A percentile compares a stretch with the other conserved stretches of the same genome.
These are phyloP conservation scores for Guaruba guarouba DNA, from an alignment of 2,113 vertebrate species.

Conservation along the genomic window DNA sequence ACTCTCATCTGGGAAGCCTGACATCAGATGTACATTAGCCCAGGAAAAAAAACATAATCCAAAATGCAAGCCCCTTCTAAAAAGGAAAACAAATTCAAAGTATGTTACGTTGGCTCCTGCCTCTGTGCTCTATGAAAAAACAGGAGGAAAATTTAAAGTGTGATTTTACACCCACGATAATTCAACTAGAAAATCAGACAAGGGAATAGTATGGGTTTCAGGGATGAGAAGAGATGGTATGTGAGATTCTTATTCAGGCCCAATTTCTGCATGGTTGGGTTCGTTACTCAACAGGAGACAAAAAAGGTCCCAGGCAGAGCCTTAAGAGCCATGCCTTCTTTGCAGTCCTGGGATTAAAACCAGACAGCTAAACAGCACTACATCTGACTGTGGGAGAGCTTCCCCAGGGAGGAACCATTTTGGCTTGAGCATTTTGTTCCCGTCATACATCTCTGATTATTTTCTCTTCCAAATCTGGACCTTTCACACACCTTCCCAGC, in stretches of 20 bases:
- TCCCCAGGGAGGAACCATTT: constrained; percentile 8
- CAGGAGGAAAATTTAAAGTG: background rate
- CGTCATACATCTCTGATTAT: background rate
- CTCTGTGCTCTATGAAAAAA: background rate
- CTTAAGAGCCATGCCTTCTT: background rate
- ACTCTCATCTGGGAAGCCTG: constrained; percentile 32
- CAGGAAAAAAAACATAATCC: background rate
- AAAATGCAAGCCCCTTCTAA: constrained; percentile 31
- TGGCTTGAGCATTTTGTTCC: constrained; percentile 15
- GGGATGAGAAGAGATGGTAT: background rate
- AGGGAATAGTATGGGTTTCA: background rate
- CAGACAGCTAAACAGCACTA: background rate
- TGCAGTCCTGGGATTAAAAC: constrained; percentile 32
- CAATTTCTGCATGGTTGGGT: background rate
- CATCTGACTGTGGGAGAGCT: constrained; percentile 4
- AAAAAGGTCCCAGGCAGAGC: background rate
- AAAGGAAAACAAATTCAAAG: constrained; percentile 57
- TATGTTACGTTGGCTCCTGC: background rate
- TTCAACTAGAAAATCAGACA: background rate
- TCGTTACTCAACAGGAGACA: background rate
- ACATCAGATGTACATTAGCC: constrained; percentile 34
- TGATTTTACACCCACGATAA: background rate
- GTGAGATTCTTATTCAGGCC: background rate
- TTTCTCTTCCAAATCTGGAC: constrained; percentile 13
- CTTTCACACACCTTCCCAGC: background rate